Base-by-base conservation (phyloP, 1,140 invertebrate species). In the Chlorops oryzae region DNA sequence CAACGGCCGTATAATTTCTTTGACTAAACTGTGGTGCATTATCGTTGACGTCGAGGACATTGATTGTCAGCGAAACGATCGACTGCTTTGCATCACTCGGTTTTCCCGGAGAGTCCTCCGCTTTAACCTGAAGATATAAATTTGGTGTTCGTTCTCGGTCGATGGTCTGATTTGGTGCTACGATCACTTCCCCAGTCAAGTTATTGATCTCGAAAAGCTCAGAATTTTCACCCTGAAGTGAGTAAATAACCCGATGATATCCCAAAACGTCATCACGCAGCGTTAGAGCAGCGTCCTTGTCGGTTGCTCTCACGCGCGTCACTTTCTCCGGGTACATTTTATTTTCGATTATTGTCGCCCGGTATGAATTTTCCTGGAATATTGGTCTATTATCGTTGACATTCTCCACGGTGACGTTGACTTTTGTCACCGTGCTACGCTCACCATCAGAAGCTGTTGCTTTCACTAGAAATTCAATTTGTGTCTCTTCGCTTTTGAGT, bases 11-110 rank as follows among this genome's bases (percentile, higher is more conserved):
- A 39, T 79, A 80, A 1, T 69, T 69, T 37, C 74, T 65, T 42
- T 77, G 74, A 1, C 70, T 60, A 37, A 79, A 80, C 18, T 54
- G 56, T 0, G 70, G 69, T 0, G 85, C 77, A 65, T 90, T 91
- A 54, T 93, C 90, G 59, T 93, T 91, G 0, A 89, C 84, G 66
- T 92, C 88, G 1, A 86, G 63, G 3, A 92, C 79, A 56, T 88
- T 83, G 4, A 91, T 77, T 0, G 79, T 76, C 0, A 90, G 75
- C 52, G 81, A 70, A 2, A 78, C 81, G 18, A 79, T 74, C 18
- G 79, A 79, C 46, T 79, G 78, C 45, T 86, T 81, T 25, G 73
- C 63, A 35, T 86, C 81, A 0, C 79, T 78, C 0, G 76, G 77
- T 3, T 82, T 81, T 2, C 80, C 80, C 0, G 85, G 85, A 7